A percentile compares a stretch with the other conserved stretches of the same genome.
Conservation (phyloP, 2,888 invertebrate genomes). For the Synanthedon formicaeformis region DNA sequence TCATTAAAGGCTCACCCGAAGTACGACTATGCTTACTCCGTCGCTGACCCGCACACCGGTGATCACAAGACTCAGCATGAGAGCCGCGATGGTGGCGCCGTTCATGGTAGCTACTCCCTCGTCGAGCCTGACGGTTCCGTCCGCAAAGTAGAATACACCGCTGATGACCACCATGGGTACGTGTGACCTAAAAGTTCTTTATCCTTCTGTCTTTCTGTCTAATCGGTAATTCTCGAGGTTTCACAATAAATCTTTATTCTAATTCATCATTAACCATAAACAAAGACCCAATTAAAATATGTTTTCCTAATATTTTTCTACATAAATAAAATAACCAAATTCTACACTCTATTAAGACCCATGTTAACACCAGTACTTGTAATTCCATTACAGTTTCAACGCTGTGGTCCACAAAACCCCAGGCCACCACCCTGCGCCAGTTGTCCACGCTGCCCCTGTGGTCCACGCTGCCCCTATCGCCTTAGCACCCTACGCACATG, state of each 20-base stretch:
- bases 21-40: constrained; percentile 73
- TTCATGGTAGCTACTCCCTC: constrained; percentile 75
- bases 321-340: too few species aligned
- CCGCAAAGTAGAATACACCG: constrained; percentile 74
- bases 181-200: constrained; percentile 5
- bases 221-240: too few species aligned
- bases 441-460: constrained; percentile 41
- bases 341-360: too few species aligned
- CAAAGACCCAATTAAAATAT: too few species aligned
- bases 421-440: constrained; percentile 58
- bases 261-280: too few species aligned
- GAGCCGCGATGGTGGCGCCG: constrained; percentile 73
- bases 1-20: constrained; percentile 66
- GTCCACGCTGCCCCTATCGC: constrained; percentile 39
- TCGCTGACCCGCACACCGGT: constrained; percentile 72
- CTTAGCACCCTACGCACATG: constrained; percentile 36
- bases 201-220: too few species aligned
- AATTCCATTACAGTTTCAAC: constrained; percentile 51
- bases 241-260: too few species aligned
- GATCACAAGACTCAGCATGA: constrained; percentile 74
- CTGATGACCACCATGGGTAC: constrained; percentile 72
- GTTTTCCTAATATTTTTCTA: too few species aligned
- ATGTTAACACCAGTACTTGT: not conserved
- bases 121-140: constrained; percentile 74
- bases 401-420: constrained; percentile 66